A percentile compares a stretch with the other conserved stretches of the same genome.
Conservation (phyloP, 2,888 invertebrate genomes). For the Cyclophora punctaria region DNA sequence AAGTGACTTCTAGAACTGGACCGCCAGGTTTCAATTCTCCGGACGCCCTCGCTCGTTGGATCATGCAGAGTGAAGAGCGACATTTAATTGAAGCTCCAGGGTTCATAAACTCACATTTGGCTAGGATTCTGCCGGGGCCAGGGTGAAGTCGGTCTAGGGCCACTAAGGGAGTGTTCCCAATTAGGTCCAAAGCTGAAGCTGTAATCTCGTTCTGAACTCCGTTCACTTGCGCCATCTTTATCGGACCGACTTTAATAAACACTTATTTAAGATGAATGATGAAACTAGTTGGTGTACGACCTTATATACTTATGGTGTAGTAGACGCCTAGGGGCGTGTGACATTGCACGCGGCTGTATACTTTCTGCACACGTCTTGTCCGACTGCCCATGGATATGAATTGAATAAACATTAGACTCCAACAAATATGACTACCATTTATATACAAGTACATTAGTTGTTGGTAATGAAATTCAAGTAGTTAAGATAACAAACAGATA, state of each 20-base stretch:
- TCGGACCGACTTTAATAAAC: neutral
- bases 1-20: slow-evolving; percentile 58
- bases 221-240: slow-evolving; percentile 22
- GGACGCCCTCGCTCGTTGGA: slow-evolving; percentile 38
- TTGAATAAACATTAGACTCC: no score
- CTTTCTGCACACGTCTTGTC: no score
- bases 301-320: no score
- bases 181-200: slow-evolving; percentile 58
- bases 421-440: no score
- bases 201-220: slow-evolving; percentile 48
- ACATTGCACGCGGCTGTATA: no score
- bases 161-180: slow-evolving; percentile 64
- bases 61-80: slow-evolving; percentile 59
- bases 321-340: no score
- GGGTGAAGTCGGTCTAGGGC: slow-evolving; percentile 57
- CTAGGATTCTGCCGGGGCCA: slow-evolving; percentile 60
- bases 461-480: slow-evolving; percentile 6
- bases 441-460: no score
- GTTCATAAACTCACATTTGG: slow-evolving; percentile 69
- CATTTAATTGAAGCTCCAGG: slow-evolving; percentile 65
- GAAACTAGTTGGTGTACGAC: no score
- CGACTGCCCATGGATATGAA: no score
- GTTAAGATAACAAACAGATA: slow-evolving; percentile 2
- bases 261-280: slow-evolving; percentile 12
- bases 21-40: slow-evolving; percentile 50